Evolutionary conservation across 2,113 vertebrate species (phyloP).

Genomic region (Eonycteris spelaea): DNA sequence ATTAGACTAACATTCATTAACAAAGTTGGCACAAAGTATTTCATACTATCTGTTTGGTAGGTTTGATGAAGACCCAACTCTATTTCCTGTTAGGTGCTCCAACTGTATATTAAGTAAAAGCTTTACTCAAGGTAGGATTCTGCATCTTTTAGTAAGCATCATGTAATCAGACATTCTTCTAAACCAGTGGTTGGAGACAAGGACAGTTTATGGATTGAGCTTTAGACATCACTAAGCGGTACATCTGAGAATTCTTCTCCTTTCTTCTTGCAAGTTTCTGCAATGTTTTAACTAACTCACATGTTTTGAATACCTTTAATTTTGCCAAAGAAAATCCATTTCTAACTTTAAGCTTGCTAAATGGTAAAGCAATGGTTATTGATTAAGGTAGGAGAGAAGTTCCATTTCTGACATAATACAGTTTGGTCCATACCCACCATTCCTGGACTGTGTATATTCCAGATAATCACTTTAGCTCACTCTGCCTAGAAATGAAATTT

Average conservation of each 20-base stretch:
- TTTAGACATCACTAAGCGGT: background rate
- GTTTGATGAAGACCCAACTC: background rate
- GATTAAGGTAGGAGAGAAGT: background rate
- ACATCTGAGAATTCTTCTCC: background rate
- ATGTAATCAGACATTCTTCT: background rate
- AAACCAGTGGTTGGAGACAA: background rate
- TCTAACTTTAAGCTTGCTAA: background rate
- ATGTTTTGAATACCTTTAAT: background rate
- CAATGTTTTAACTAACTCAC: background rate
- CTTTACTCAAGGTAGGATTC: background rate
- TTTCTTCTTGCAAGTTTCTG: background rate
- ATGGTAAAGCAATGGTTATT: background rate
- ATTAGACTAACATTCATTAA: background rate
- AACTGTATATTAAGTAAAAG: background rate
- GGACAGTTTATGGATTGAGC: background rate
- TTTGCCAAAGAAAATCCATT: background rate
- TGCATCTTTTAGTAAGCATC: background rate
- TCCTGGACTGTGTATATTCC: background rate
- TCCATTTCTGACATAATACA: background rate
- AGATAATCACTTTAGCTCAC: background rate
- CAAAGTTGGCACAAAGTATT: background rate
- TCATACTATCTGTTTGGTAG: background rate
- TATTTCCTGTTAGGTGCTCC: background rate
- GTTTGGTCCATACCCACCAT: background rate
- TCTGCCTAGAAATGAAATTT: slow-evolving; percentile 3